Conservation (phyloP, 2,797 vertebrate species). For the Sebastiscus tertius region DNA sequence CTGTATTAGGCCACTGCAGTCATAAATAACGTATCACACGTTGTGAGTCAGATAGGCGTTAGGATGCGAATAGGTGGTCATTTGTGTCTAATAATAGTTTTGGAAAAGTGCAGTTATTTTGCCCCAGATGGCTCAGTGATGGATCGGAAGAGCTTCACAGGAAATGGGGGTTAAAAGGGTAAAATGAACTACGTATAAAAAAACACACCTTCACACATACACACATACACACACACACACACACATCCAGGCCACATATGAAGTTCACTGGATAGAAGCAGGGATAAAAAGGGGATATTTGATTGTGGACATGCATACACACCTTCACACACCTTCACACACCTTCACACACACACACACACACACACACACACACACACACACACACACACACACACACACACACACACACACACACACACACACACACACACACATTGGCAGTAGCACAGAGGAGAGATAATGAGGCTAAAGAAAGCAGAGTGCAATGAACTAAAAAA, state of each 20-base stretch:
- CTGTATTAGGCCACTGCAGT: neutral
- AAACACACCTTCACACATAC: neutral
- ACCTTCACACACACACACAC: too few species aligned
- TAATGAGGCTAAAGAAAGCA: conserved; percentile 5
- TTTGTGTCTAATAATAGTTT: conserved; percentile 44
- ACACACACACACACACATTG: neutral
- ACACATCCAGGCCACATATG: neutral
- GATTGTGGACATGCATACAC: conserved; percentile 42
- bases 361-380: neutral
- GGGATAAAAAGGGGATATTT: neutral
- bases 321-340: neutral
- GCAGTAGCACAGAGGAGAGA: neutral
- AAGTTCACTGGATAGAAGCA: neutral
- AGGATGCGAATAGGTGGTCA: neutral
- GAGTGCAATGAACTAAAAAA: conserved; percentile 18
- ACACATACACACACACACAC: neutral
- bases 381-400: neutral
- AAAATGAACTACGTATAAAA: neutral
- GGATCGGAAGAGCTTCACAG: conserved; percentile 20
- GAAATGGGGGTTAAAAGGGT: conserved; percentile 43
- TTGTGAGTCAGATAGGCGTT: neutral
- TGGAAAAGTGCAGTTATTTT: neutral
- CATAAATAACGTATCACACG: conserved; percentile 25
- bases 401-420: conserved; percentile 9
- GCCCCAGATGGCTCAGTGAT: conserved; percentile 33